phyloP scores from a whole-genome alignment of 2,888 invertebrate genomes.

The Drosophila subquinaria region DNA sequence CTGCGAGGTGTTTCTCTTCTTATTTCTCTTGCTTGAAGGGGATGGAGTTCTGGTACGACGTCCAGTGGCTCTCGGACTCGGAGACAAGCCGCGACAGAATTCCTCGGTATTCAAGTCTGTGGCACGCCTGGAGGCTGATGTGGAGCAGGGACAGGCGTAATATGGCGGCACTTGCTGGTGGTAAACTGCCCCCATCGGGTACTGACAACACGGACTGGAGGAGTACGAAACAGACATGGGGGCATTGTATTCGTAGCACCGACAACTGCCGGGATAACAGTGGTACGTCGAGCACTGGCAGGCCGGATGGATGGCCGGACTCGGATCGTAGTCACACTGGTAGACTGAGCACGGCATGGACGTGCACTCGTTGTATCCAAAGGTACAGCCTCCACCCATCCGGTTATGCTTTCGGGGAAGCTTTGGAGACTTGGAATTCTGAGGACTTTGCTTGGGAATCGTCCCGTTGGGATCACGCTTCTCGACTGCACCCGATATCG shows the following conservation, averaged over 20 bases:
- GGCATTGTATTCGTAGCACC: neutral
- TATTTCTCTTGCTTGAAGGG: neutral
- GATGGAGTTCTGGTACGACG: neutral
- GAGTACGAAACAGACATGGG: neutral
- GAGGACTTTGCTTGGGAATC: neutral
- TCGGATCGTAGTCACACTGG: slow-evolving; percentile 23
- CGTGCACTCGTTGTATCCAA: neutral
- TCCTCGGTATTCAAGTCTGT: slow-evolving; percentile 48
- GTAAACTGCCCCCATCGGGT: neutral
- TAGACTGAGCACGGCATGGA: slow-evolving; percentile 5
- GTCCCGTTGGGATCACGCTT: neutral
- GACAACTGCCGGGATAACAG: neutral
- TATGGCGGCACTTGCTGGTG: neutral
- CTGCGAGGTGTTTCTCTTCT: neutral
- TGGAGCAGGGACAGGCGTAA: neutral
- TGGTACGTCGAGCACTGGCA: neutral
- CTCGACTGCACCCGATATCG: neutral
- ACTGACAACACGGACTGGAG: slow-evolving; percentile 5
- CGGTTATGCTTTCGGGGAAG: slow-evolving; percentile 14
- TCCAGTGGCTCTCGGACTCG: neutral
- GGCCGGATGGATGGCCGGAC: too few relatives aligned
- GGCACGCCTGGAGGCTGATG: neutral
- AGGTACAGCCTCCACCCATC: slow-evolving; percentile 28
- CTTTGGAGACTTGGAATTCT: too few relatives aligned
- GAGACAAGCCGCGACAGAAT: neutral